These are phyloP conservation scores for Coreoperca whiteheadi DNA, from an alignment of 2,113 vertebrate species.

Conservation along the genomic window DNA sequence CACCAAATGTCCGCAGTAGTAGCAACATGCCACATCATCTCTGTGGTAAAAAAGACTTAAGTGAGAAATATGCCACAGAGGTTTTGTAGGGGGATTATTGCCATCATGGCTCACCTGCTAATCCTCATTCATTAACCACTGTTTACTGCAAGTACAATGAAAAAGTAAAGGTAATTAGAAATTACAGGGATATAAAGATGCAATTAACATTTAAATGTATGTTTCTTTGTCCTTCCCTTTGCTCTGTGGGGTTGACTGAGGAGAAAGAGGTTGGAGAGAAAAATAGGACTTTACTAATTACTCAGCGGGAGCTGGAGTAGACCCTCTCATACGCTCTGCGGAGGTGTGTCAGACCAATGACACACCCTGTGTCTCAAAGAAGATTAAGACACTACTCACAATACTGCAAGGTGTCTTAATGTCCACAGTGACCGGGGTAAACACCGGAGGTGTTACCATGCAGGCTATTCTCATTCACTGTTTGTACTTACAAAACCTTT, in stretches of 20 bases:
- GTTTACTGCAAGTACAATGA: constrained; percentile 50
- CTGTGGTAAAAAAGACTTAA: neutral
- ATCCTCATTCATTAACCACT: constrained; percentile 66
- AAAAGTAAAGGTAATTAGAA: constrained; percentile 65
- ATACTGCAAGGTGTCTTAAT: constrained; percentile 35
- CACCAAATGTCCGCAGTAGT: neutral
- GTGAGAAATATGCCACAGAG: constrained; percentile 13
- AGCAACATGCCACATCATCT: constrained; percentile 12
- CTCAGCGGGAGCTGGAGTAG: constrained; percentile 50
- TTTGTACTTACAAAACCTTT: too few relatives aligned
- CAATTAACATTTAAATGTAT: constrained; percentile 70
- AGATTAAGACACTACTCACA: constrained; percentile 67
- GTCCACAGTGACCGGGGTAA: constrained; percentile 35
- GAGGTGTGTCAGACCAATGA: constrained; percentile 40
- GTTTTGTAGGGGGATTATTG: constrained; percentile 44
- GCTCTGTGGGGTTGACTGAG: constrained; percentile 6
- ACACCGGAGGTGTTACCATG: constrained; percentile 41
- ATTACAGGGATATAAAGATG: constrained; percentile 60
- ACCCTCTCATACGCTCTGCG: constrained; percentile 34
- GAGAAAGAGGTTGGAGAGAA: constrained; percentile 18
- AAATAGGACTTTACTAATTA: constrained; percentile 65
- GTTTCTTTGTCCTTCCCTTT: constrained; percentile 34
- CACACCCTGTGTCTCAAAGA: constrained; percentile 62
- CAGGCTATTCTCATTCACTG: too few relatives aligned
- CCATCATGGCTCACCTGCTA: constrained; percentile 45